Percentiles rank a stretch among this genome's conserved stretches.
phyloP scores from a whole-genome alignment of 2,113 vertebrate genomes.

The Python bivittatus region DNA sequence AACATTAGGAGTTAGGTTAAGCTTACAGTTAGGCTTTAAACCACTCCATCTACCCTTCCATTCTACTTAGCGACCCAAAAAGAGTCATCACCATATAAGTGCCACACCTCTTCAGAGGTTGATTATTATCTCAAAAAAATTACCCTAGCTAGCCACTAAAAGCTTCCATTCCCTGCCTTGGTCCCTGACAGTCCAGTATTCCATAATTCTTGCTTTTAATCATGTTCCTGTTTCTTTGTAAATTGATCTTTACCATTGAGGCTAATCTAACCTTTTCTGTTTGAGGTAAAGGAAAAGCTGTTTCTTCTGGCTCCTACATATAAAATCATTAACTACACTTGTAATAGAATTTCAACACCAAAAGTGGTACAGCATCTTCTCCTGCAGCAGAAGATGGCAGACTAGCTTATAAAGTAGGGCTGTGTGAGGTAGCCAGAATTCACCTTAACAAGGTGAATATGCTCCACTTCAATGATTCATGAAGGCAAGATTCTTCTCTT shows the following conservation, averaged over 20 bases:
- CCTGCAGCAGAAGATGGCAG: not conserved
- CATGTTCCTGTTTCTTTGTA: not conserved
- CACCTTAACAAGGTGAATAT: not conserved
- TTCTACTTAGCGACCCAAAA: too few relatives aligned
- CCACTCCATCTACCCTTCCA: too few relatives aligned
- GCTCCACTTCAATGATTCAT: not conserved
- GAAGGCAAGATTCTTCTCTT: not conserved
- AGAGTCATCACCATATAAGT: too few relatives aligned
- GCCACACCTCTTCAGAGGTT: too few relatives aligned
- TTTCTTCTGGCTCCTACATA: not conserved
- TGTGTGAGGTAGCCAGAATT: not conserved
- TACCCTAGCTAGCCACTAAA: not conserved
- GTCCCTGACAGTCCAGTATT: not conserved
- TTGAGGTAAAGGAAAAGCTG: not conserved
- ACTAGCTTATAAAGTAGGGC: not conserved
- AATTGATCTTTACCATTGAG: not conserved
- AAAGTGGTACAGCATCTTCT: not conserved
- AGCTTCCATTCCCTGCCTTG: not conserved
- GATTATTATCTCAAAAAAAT: not conserved
- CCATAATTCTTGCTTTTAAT: not conserved
- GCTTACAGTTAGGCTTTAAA: too few relatives aligned
- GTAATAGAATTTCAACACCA: not conserved
- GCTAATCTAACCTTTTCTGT: not conserved
- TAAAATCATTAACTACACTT: not conserved
- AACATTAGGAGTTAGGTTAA: too few relatives aligned